Evolutionary conservation across 2,888 invertebrate genomes (phyloP).

Genomic region (Pherbina coryleti): DNA sequence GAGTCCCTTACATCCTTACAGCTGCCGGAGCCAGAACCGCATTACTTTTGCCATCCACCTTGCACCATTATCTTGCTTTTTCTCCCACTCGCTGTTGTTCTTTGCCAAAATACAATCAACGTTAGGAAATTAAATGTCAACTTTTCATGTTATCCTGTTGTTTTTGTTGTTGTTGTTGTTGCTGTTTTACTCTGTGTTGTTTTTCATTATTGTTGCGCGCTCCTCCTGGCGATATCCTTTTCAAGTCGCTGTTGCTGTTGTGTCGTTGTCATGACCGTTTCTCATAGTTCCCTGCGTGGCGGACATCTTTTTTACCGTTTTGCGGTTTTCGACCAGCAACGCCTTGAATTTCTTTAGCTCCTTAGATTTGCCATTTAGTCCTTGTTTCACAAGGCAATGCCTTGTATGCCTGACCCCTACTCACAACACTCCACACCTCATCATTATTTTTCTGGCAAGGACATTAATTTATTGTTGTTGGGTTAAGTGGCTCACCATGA

Average conservation of each 20-base stretch:
- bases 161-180: neutral
- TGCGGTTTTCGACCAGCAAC: neutral
- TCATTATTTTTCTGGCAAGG: constrained; percentile 27
- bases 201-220: neutral
- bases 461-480: constrained; percentile 30
- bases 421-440: neutral
- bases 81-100: neutral
- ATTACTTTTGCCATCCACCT: neutral
- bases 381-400: neutral
- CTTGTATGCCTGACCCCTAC: neutral
- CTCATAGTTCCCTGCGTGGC: neutral
- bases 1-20: neutral
- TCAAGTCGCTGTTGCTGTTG: neutral
- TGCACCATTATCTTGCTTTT: neutral
- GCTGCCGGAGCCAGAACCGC: no score
- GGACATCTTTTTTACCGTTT: neutral
- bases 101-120: constrained; percentile 27
- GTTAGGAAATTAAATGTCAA: constrained; percentile 35
- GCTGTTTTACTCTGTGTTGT: constrained; percentile 1
- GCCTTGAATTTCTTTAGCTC: neutral
- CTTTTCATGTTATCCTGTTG: constrained; percentile 15
- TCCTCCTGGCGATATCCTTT: neutral
- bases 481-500: constrained; percentile 19
- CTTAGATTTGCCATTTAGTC: neutral
- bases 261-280: neutral